phyloP scores from a whole-genome alignment of 2,888 invertebrate genomes.

The Scaptomyza parva region DNA sequence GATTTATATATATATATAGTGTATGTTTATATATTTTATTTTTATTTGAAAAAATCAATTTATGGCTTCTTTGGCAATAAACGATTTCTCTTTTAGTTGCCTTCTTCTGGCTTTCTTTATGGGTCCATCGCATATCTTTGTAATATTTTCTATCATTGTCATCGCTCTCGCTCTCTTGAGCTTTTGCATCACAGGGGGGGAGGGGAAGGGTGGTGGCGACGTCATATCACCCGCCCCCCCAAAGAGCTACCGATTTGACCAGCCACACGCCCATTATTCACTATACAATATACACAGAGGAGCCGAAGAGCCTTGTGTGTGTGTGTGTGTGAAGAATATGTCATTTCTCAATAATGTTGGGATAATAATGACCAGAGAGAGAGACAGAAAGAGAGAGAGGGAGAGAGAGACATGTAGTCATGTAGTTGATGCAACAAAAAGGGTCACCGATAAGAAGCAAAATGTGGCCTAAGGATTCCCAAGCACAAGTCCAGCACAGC shows the following conservation, averaged over 20 bases:
- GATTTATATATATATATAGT: constrained; percentile 10
- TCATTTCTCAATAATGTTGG: constrained; percentile 57
- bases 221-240: constrained; percentile 35
- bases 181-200: constrained; percentile 14
- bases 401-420: too few species aligned
- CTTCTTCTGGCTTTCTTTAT: constrained; percentile 70
- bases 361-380: constrained; percentile 46
- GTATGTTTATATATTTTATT: constrained; percentile 73
- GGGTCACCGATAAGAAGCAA: background rate
- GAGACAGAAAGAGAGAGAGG: too few species aligned
- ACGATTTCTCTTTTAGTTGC: constrained; percentile 83
- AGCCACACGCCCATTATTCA: constrained; percentile 63
- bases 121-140: constrained; percentile 75
- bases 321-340: constrained; percentile 43
- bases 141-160: constrained; percentile 82
- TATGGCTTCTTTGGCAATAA: constrained; percentile 81
- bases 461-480: constrained; percentile 3
- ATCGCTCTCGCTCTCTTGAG: constrained; percentile 72
- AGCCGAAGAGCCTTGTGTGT: too few species aligned
- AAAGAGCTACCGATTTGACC: constrained; percentile 44
- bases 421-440: constrained; percentile 25
- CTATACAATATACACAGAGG: constrained; percentile 39
- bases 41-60: constrained; percentile 82
- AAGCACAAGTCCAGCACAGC: background rate
- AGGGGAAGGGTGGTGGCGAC: constrained; percentile 15